Percentiles rank a stretch among this genome's conserved stretches.
Evolutionary conservation across 2,888 invertebrate species (phyloP).

Genomic region (Lepidocyrtoides sp.): DNA sequence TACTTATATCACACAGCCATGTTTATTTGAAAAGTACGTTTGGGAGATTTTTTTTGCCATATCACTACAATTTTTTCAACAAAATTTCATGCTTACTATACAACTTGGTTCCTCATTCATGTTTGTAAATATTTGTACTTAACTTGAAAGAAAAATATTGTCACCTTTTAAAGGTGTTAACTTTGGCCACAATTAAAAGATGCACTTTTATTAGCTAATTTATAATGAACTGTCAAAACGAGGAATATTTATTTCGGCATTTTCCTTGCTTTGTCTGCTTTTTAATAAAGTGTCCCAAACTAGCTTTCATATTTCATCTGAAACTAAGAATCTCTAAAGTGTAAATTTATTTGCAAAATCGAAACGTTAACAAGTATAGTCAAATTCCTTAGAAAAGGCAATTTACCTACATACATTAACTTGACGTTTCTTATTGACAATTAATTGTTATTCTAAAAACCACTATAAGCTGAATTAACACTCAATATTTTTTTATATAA

Average conservation of each 20-base stretch:
- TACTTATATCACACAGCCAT: not conserved
- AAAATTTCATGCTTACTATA: too few relatives aligned
- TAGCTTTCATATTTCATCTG: slow-evolving; percentile 65
- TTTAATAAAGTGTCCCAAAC: slow-evolving; percentile 54
- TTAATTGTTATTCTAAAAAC: slow-evolving; percentile 56
- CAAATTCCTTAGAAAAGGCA: not conserved
- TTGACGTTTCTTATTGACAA: slow-evolving; percentile 62
- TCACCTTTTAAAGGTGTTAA: slow-evolving; percentile 62
- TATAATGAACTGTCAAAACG: slow-evolving; percentile 59
- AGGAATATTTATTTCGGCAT: slow-evolving; percentile 57
- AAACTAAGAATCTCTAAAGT: not conserved
- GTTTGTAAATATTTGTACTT: slow-evolving; percentile 45
- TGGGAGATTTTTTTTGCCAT: too few relatives aligned
- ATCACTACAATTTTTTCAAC: too few relatives aligned
- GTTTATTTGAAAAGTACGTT: too few relatives aligned
- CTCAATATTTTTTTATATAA: not conserved
- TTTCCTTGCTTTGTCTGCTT: slow-evolving; percentile 50
- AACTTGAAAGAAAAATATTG: slow-evolving; percentile 50
- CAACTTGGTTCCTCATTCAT: not conserved
- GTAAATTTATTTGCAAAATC: not conserved
- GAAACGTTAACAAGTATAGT: not conserved
- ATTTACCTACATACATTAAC: slow-evolving; percentile 2
- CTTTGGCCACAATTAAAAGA: slow-evolving; percentile 69
- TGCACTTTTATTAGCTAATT: slow-evolving; percentile 61
- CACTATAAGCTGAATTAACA: slow-evolving; percentile 6